Conservation (phyloP, 1,140 invertebrate genomes). For the Drosophila dunni region DNA sequence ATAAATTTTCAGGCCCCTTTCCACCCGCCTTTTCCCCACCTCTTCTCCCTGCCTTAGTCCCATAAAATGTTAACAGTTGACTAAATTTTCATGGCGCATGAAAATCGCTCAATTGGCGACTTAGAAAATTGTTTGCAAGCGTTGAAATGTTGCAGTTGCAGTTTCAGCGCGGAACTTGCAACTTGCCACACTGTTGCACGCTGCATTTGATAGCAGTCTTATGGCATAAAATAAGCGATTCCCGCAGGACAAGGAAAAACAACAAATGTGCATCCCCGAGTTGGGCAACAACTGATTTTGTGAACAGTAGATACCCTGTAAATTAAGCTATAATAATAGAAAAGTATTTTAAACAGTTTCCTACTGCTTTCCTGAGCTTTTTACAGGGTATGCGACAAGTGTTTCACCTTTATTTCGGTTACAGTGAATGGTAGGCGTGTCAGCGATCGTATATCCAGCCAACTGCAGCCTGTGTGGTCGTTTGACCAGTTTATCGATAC, state of each 20-base stretch:
- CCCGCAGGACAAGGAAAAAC: not conserved
- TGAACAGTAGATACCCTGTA: constrained; percentile 1
- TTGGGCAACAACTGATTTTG: not conserved
- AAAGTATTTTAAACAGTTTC: not conserved
- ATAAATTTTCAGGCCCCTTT: not conserved
- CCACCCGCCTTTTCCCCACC: not conserved
- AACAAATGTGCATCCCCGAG: not conserved
- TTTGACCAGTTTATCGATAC: constrained; percentile 47
- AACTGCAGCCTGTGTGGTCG: constrained; percentile 41
- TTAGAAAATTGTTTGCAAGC: constrained; percentile 6
- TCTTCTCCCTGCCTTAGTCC: constrained; percentile 30
- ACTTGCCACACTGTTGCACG: constrained; percentile 22
- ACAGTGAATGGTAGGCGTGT: constrained; percentile 43
- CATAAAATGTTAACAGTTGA: constrained; percentile 58
- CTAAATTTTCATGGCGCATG: constrained; percentile 73
- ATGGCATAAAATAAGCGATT: constrained; percentile 7
- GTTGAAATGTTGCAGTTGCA: constrained; percentile 21
- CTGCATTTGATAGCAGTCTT: constrained; percentile 1
- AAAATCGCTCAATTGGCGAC: constrained; percentile 37
- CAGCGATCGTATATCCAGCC: constrained; percentile 28
- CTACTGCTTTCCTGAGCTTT: not conserved
- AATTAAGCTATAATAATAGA: no score
- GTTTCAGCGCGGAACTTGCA: not conserved
- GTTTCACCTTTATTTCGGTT: constrained; percentile 18
- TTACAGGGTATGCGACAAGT: constrained; percentile 19